A percentile compares a stretch with the other conserved stretches of the same genome.
These are phyloP conservation scores for Nymphalis polychloros DNA, from an alignment of 2,888 invertebrate genomes.

Conservation along the genomic window DNA sequence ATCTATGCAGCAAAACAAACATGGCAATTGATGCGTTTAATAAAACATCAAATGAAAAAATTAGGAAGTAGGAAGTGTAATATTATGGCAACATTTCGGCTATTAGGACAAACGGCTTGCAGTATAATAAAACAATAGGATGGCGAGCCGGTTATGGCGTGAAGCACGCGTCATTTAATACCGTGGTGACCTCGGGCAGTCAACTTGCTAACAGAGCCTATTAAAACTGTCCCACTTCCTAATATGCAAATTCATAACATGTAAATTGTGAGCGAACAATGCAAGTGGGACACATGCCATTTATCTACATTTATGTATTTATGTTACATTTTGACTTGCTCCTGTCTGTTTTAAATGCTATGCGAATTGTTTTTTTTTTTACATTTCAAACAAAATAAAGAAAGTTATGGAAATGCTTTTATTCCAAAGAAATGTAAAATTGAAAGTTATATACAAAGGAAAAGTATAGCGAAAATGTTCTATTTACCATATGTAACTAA, in stretches of 20 bases:
- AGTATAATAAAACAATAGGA: conserved; percentile 38
- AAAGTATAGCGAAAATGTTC: neutral
- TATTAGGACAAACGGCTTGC: conserved; percentile 32
- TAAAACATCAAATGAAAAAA: conserved; percentile 4
- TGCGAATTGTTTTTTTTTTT: conserved; percentile 1
- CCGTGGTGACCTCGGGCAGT: conserved; percentile 48
- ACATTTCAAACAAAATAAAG: conserved; percentile 3
- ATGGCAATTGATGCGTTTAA: neutral
- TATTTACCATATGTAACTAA: too few species aligned
- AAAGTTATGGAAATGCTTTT: neutral
- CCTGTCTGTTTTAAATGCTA: neutral
- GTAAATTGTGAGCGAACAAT: conserved; percentile 71
- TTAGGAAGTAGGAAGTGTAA: conserved; percentile 38
- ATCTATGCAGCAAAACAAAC: too few species aligned
- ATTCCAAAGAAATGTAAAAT: neutral
- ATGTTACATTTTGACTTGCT: conserved; percentile 42
- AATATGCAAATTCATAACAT: conserved; percentile 72
- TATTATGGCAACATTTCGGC: conserved; percentile 34
- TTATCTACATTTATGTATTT: conserved; percentile 38
- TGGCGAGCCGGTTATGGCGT: conserved; percentile 31
- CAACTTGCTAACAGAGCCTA: conserved; percentile 54
- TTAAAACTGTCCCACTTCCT: conserved; percentile 73
- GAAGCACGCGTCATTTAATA: conserved; percentile 28
- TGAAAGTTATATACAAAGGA: neutral
- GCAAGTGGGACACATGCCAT: conserved; percentile 59